phyloP scores from a whole-genome alignment of 2,888 invertebrate species.

The Helleia helle region DNA sequence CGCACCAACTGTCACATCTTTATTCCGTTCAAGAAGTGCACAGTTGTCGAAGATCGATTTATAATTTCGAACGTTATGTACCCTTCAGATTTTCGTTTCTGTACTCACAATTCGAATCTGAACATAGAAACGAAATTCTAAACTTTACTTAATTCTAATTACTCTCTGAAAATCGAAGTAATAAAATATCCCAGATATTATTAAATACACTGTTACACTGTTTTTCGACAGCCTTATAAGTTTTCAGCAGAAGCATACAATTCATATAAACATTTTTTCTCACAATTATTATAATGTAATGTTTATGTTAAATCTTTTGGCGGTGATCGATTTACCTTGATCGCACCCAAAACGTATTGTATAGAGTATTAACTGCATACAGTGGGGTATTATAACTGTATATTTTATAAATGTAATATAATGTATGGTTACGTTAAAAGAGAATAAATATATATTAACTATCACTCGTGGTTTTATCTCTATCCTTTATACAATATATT shows the following conservation, averaged over 20 bases:
- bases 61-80: conserved; percentile 13
- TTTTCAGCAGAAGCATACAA: too few species aligned
- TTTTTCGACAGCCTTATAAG: too few species aligned
- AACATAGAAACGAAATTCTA: too few species aligned
- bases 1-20: conserved; percentile 45
- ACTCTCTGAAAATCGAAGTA: too few species aligned
- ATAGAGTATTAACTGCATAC: conserved; percentile 31
- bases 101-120: too few species aligned
- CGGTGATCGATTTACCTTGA: conserved; percentile 62
- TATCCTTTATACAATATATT: too few species aligned
- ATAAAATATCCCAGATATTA: too few species aligned
- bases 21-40: conserved; percentile 42
- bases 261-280: too few species aligned
- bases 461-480: neutral
- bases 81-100: too few species aligned
- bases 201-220: too few species aligned
- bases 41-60: conserved; percentile 25
- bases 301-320: conserved; percentile 56
- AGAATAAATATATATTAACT: conserved; percentile 17
- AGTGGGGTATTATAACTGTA: conserved; percentile 32
- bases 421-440: conserved; percentile 19
- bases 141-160: too few species aligned
- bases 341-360: conserved; percentile 50
- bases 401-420: conserved; percentile 36
- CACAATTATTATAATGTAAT: too few species aligned